Evolutionary conservation across 2,888 invertebrate species (phyloP).

Genomic region (Ariolimax columbianus): DNA sequence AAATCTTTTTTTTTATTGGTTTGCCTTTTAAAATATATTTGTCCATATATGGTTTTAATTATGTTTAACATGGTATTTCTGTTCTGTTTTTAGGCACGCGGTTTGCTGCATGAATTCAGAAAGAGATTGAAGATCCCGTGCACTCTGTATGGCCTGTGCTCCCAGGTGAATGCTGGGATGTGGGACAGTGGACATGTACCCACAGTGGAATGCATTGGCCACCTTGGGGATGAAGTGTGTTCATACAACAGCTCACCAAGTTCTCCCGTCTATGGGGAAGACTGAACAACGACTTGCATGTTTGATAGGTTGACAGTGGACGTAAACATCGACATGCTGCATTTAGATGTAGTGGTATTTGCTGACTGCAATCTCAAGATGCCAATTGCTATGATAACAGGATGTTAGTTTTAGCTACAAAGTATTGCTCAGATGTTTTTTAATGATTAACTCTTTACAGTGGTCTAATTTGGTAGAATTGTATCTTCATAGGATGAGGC

Average conservation of each 20-base stretch:
- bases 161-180: conserved; percentile 93
- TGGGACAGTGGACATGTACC: conserved; percentile 96
- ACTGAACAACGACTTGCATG: conserved; percentile 3
- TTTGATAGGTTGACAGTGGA: background rate
- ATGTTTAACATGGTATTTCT: background rate
- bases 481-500: no score
- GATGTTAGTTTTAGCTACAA: background rate
- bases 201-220: conserved; percentile 86
- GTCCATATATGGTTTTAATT: no score
- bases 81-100: conserved; percentile 84
- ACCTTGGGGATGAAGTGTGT: conserved; percentile 65
- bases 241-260: conserved; percentile 60
- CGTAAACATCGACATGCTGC: background rate
- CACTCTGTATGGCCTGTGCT: conserved; percentile 90
- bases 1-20: no score
- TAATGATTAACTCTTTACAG: background rate
- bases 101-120: conserved; percentile 93
- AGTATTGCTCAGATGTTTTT: background rate
- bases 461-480: no score
- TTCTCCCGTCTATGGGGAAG: conserved; percentile 50
- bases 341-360: background rate
- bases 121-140: conserved; percentile 92
- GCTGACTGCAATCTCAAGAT: background rate
- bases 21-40: no score
- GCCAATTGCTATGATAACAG: background rate